Evolutionary conservation across 2,888 invertebrate genomes (phyloP), one percentile per base, ranked within the genome.

Genomic region (Cheilosia vernalis): DNA sequence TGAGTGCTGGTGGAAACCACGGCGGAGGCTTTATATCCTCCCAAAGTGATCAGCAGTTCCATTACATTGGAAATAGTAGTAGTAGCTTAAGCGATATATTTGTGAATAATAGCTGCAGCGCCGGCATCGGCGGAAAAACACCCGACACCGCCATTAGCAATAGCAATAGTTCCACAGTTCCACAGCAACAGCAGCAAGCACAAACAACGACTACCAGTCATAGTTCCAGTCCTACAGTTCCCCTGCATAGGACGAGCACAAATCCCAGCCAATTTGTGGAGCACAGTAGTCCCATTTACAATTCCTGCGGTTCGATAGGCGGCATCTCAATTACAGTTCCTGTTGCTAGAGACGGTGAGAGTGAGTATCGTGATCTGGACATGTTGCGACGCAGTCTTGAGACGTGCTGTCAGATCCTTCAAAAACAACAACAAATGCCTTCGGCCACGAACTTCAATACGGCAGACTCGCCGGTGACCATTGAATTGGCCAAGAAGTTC

Each of bases 11-110:
- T 82, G 74, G 86, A 56, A 79, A 37, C 49, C 15, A 30, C 72
- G 58, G 63, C 0, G 67, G 83, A 40, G 89, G 89, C 3, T 90
- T 91, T 30, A 87, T 90, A 13, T 90, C 91, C 49, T 92, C 92
- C 24, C 91, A 91, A 86, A 92, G 91, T 88, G 91, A 92, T 86
- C 92, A 92, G 74, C 91, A 92, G 70, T 92, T 92, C 86, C 90
- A 89, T 76, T 91, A 90, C 67, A 90, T 90, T 87, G 89, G 89
- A 72, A 91, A 90, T 82, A 92, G 90, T 87, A 91, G 89, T 87
- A 91, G 89, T 88, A 92, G 90, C 73, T 89, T 92, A 74, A 92
- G 92, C 90, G 92, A 92, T 89, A 92, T 91, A 60, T 92, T 91
- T 88, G 89, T 91, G 83, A 92, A 91, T 88, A 91, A 91, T 82